Percentiles rank a stretch among this genome's conserved stretches.
Conservation (phyloP, 2,113 vertebrate genomes). For the Anseranas semipalmata region DNA sequence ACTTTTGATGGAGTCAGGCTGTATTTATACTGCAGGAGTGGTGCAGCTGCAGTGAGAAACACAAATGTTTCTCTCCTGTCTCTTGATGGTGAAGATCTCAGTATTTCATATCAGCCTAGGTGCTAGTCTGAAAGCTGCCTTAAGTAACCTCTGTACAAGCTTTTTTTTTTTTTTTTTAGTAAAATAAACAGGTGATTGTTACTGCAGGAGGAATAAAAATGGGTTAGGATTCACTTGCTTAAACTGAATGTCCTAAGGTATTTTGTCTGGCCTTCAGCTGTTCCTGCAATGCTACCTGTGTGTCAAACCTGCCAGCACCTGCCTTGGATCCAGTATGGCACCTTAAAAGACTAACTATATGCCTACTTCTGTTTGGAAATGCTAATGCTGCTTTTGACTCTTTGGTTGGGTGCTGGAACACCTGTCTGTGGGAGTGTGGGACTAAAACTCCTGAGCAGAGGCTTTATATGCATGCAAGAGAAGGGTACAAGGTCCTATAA, state of each 20-base stretch:
- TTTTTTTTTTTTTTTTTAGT: background rate
- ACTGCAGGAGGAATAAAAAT: background rate
- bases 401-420: background rate
- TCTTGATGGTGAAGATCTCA: background rate
- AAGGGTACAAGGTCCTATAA: accelerated
- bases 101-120: background rate
- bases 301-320: background rate
- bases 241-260: background rate
- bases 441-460: background rate
- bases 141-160: background rate
- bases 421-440: background rate
- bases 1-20: background rate
- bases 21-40: background rate
- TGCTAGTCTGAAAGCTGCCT: background rate
- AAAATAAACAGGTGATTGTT: background rate
- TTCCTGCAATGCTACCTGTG: background rate
- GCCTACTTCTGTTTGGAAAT: background rate
- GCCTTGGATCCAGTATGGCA: background rate
- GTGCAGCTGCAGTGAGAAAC: accelerated
- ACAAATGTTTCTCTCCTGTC: background rate
- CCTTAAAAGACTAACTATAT: background rate
- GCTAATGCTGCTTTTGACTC: background rate
- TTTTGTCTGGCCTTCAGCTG: background rate
- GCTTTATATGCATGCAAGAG: background rate
- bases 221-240: background rate